These are phyloP conservation scores for Colletes collaris DNA, from an alignment of 2,888 invertebrate genomes.

Conservation along the genomic window DNA sequence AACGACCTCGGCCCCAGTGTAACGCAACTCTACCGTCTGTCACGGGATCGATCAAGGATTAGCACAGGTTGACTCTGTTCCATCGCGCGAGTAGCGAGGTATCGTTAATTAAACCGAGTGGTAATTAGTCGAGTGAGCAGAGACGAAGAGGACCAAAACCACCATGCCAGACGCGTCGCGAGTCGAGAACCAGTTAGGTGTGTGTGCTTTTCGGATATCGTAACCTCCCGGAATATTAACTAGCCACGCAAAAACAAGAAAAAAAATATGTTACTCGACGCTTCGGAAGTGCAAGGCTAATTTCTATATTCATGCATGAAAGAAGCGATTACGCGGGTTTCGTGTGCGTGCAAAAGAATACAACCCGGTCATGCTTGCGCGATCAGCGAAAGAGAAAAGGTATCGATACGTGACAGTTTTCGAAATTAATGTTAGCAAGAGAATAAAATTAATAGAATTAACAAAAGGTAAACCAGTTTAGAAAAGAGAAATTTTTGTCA, in stretches of 20 bases:
- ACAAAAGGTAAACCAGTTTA: neutral
- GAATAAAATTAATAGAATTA: neutral
- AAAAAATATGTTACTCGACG: slow-evolving; percentile 9
- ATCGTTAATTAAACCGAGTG: slow-evolving; percentile 53
- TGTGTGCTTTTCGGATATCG: neutral
- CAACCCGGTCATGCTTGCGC: neutral
- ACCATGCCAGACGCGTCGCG: slow-evolving; percentile 56
- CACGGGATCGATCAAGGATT: slow-evolving; percentile 15
- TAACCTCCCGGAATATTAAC: neutral
- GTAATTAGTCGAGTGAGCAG: slow-evolving; percentile 52
- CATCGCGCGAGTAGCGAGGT: slow-evolving; percentile 8
- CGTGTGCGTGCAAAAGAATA: slow-evolving; percentile 11
- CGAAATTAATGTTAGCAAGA: neutral
- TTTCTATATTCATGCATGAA: slow-evolving; percentile 5
- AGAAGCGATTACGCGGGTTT: slow-evolving; percentile 3
- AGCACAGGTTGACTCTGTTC: slow-evolving; percentile 37
- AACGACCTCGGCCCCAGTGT: slow-evolving; percentile 52
- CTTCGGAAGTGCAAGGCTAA: slow-evolving; percentile 1
- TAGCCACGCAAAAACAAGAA: neutral
- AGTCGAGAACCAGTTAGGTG: neutral
- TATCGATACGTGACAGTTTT: neutral
- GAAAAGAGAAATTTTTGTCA: neutral
- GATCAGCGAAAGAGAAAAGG: no score
- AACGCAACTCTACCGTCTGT: slow-evolving; percentile 18
- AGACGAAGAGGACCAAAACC: slow-evolving; percentile 61